Evolutionary conservation across 1,140 invertebrate genomes (phyloP).

Genomic region (Apis laboriosa): DNA sequence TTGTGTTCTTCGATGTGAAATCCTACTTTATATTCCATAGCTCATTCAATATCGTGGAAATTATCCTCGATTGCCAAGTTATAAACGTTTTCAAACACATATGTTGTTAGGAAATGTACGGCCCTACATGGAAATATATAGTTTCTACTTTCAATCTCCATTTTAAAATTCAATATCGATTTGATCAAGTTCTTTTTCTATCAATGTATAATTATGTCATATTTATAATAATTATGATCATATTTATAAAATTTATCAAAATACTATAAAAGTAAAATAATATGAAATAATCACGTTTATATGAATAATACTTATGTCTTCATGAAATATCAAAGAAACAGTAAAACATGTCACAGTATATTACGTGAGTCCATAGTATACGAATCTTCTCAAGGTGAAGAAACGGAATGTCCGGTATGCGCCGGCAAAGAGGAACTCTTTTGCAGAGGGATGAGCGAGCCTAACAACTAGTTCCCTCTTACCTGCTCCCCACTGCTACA

Average conservation of each 20-base stretch:
- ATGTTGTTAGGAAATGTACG: neutral
- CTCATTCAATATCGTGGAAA: conserved; percentile 2
- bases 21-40: conserved; percentile 19
- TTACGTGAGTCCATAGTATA: conserved; percentile 36
- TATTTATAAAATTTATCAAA: neutral
- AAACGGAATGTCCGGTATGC: conserved; percentile 69
- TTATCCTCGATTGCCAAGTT: conserved; percentile 6
- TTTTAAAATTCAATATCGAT: neutral
- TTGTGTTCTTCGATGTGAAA: conserved; percentile 18
- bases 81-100: conserved; percentile 3
- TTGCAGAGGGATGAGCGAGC: conserved; percentile 44
- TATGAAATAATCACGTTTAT: neutral
- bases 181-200: too few relatives aligned
- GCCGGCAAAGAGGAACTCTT: conserved; percentile 58
- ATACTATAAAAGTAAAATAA: neutral
- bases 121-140: too few relatives aligned
- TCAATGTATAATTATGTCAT: neutral
- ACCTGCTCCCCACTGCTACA: conserved; percentile 16
- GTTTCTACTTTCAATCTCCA: neutral
- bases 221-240: neutral
- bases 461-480: conserved; percentile 58
- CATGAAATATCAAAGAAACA: conserved; percentile 25
- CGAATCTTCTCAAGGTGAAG: conserved; percentile 67
- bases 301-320: neutral
- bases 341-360: conserved; percentile 14